A percentile compares a stretch with the other conserved stretches of the same genome.
phyloP scores from a whole-genome alignment of 2,888 invertebrate genomes.

The Chymomyza caudatula region DNA sequence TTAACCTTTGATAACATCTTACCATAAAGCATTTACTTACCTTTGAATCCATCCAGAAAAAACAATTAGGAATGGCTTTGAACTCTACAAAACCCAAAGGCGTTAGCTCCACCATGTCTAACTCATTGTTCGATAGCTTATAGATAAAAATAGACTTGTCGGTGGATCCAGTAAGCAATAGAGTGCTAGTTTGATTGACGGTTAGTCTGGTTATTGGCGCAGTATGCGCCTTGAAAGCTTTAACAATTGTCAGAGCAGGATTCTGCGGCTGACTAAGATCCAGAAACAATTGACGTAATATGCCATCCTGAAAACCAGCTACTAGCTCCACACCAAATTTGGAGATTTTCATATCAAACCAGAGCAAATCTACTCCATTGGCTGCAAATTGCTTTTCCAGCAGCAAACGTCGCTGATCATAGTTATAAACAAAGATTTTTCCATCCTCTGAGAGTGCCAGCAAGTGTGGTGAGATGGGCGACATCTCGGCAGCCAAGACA shows the following conservation, averaged over 20 bases:
- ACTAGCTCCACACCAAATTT: conserved; percentile 82
- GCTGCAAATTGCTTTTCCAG: conserved; percentile 82
- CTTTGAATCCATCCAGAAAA: conserved; percentile 83
- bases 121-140: conserved; percentile 74
- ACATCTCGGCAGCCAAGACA: conserved; percentile 83
- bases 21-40: conserved; percentile 25
- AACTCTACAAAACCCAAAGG: conserved; percentile 85
- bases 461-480: conserved; percentile 85
- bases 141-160: conserved; percentile 86
- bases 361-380: conserved; percentile 81
- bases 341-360: conserved; percentile 85
- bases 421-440: conserved; percentile 86
- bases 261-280: conserved; percentile 46
- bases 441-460: conserved; percentile 87
- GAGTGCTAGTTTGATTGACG: conserved; percentile 80
- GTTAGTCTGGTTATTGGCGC: conserved; percentile 82
- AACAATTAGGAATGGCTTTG: conserved; percentile 82
- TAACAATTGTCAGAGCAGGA: conserved; percentile 50
- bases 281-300: conserved; percentile 80
- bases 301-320: conserved; percentile 85
- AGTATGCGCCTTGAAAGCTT: conserved; percentile 84
- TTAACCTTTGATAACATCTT: too few relatives aligned
- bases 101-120: conserved; percentile 79
- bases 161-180: conserved; percentile 83
- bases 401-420: conserved; percentile 81